phyloP scores from a whole-genome alignment of 2,797 vertebrate genomes.

The Micromesistius poutassou region DNA sequence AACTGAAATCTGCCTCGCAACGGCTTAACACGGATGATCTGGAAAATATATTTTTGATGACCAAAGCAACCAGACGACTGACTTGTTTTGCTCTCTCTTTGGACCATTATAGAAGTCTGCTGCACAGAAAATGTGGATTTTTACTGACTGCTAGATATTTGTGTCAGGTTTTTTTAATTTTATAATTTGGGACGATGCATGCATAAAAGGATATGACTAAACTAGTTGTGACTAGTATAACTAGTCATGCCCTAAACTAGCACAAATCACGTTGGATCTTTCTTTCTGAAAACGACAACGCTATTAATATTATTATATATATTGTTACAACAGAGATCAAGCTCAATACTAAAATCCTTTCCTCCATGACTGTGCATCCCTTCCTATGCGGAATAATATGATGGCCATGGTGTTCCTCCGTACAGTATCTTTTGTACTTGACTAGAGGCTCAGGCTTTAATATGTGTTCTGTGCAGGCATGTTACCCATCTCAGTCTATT shows the following conservation, averaged over 20 bases:
- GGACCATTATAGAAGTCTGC: background rate
- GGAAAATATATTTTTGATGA: background rate
- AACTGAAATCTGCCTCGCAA: background rate
- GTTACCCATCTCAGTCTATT: background rate
- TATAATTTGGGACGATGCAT: too few relatives aligned
- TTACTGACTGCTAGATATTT: too few relatives aligned
- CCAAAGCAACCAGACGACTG: background rate
- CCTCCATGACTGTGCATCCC: background rate
- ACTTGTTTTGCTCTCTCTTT: background rate
- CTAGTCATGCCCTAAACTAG: too few relatives aligned
- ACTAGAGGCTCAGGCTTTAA: background rate
- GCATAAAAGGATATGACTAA: too few relatives aligned
- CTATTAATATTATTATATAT: too few relatives aligned
- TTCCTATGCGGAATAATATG: background rate
- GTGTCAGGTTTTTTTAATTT: too few relatives aligned
- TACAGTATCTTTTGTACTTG: background rate
- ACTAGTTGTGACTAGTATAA: too few relatives aligned
- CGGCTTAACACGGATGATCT: background rate
- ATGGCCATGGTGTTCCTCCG: background rate
- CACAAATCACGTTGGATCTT: too few relatives aligned
- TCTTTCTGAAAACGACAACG: too few relatives aligned
- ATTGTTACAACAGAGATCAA: background rate
- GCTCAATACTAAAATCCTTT: background rate
- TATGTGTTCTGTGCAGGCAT: background rate
- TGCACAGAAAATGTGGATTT: background rate